A percentile compares a stretch with the other conserved stretches of the same genome.
phyloP scores from a whole-genome alignment of 1,140 invertebrate genomes.

The Bombus impatiens region DNA sequence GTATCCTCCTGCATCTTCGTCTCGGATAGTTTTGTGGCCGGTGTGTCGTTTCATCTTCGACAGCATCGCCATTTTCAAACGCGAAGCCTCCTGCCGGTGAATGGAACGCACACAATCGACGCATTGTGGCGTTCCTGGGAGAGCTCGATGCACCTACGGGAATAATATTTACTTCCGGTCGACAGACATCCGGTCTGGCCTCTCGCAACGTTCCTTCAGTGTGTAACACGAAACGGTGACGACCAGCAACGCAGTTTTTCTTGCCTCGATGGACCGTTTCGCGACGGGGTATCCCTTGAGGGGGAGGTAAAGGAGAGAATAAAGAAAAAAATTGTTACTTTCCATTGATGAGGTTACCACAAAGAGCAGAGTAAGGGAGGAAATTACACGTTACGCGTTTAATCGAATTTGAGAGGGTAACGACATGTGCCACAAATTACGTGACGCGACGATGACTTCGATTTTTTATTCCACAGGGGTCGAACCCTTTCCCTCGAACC shows the following conservation, averaged over 20 bases:
- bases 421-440: conserved; percentile 68
- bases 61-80: conserved; percentile 29
- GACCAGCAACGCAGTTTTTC: conserved; percentile 7
- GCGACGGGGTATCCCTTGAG: neutral
- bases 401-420: conserved; percentile 71
- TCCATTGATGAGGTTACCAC: conserved; percentile 57
- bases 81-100: conserved; percentile 28
- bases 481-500: conserved; percentile 45
- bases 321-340: conserved; percentile 68
- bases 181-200: conserved; percentile 13
- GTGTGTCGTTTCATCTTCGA: conserved; percentile 14
- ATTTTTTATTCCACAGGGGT: conserved; percentile 17
- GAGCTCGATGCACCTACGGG: conserved; percentile 62
- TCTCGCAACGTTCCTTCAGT: neutral
- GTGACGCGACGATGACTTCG: conserved; percentile 64
- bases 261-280: neutral
- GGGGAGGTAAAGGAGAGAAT: conserved; percentile 6
- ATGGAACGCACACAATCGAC: conserved; percentile 66
- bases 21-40: neutral
- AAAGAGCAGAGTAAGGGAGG: conserved; percentile 41
- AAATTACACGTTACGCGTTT: conserved; percentile 78
- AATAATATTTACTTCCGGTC: conserved; percentile 78
- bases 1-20: neutral
- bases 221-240: conserved; percentile 49
- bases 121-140: conserved; percentile 67